phyloP scores from a whole-genome alignment of 2,888 invertebrate genomes.

The Epinotia ramella region DNA sequence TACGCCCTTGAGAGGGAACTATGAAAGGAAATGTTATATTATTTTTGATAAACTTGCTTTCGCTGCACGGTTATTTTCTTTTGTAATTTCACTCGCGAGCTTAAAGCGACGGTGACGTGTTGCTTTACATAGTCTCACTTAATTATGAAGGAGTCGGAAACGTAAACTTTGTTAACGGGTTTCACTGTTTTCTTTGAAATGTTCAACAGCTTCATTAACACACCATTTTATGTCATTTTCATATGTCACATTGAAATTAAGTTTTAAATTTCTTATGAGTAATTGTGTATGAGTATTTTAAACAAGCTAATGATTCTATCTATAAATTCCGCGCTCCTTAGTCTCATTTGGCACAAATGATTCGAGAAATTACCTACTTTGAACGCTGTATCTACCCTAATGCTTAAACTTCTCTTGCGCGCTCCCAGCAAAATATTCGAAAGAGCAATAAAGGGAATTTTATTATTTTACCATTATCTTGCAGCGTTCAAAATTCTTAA shows the following conservation, averaged over 20 bases:
- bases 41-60: constrained; percentile 29
- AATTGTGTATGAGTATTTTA: background rate
- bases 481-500: constrained; percentile 28
- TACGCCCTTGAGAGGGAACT: constrained; percentile 30
- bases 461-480: constrained; percentile 24
- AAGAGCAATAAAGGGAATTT: constrained; percentile 35
- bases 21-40: constrained; percentile 34
- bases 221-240: background rate
- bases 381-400: constrained; percentile 1
- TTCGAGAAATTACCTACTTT: constrained; percentile 7
- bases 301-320: background rate
- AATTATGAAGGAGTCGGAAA: constrained; percentile 8
- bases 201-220: background rate
- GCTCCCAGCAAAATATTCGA: constrained; percentile 15
- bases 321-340: background rate
- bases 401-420: constrained; percentile 8
- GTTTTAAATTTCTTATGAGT: background rate
- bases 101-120: background rate
- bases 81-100: constrained; percentile 6
- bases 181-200: background rate
- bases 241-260: background rate
- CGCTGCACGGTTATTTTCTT: constrained; percentile 1
- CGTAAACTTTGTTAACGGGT: constrained; percentile 12
- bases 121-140: background rate
- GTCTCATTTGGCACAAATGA: background rate